Percentiles rank a stretch among this genome's conserved stretches.
Evolutionary conservation across 2,113 vertebrate genomes (phyloP).

Genomic region (Otis tarda): DNA sequence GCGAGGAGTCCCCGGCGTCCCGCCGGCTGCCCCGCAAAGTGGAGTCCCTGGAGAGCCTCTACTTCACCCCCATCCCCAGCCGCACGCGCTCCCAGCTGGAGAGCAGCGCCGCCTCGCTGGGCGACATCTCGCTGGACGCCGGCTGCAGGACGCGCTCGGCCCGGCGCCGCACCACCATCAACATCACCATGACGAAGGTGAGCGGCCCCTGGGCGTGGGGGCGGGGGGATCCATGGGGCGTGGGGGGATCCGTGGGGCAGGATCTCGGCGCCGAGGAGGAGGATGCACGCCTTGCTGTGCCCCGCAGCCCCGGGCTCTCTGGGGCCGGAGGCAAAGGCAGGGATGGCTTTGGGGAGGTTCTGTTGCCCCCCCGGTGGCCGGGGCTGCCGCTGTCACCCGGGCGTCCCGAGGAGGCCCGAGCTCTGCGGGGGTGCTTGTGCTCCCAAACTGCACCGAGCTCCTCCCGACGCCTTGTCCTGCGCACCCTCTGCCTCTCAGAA

Average conservation of each 20-base stretch:
- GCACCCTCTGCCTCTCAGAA: neutral
- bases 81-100: constrained; percentile 64
- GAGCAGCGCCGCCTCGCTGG: constrained; percentile 69
- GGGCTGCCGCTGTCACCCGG: neutral
- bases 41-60: constrained; percentile 86
- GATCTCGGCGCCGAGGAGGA: neutral
- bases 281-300: neutral
- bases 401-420: neutral
- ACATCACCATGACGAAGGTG: constrained; percentile 90
- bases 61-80: constrained; percentile 85
- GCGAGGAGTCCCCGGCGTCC: constrained; percentile 73
- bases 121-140: constrained; percentile 70
- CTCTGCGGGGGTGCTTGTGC: neutral
- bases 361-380: neutral
- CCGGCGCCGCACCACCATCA: constrained; percentile 85
- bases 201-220: neutral
- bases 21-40: constrained; percentile 65
- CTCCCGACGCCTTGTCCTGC: neutral
- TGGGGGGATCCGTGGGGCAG: neutral
- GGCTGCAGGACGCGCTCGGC: constrained; percentile 76
- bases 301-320: neutral
- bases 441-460: neutral
- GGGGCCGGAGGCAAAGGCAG: no score
- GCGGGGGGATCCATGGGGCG: no score
- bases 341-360: neutral